Conservation (phyloP, 2,113 vertebrate species). For the Taxidea taxus region DNA sequence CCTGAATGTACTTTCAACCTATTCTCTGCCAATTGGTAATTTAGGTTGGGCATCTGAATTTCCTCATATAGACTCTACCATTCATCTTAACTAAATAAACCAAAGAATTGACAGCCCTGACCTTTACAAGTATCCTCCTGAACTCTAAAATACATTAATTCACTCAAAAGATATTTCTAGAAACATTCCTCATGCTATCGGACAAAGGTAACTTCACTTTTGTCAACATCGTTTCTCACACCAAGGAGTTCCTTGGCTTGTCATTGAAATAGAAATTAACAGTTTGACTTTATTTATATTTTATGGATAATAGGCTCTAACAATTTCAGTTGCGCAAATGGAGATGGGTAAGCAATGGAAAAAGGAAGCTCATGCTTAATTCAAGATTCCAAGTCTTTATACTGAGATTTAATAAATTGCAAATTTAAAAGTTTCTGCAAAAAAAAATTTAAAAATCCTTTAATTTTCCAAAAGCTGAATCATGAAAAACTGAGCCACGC, state of each 20-base stretch:
- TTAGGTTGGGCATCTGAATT: background rate
- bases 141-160: background rate
- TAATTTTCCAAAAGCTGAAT: constrained; percentile 27
- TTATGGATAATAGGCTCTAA: background rate
- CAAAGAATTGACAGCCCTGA: background rate
- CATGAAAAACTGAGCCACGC: background rate
- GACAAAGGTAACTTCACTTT: constrained; percentile 21
- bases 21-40: background rate
- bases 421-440: background rate
- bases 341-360: background rate
- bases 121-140: background rate
- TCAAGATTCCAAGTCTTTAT: constrained; percentile 24
- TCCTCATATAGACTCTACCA: background rate
- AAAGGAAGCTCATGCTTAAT: constrained; percentile 4
- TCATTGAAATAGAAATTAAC: constrained; percentile 23
- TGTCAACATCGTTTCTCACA: background rate
- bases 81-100: background rate
- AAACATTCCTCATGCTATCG: constrained; percentile 37
- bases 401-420: background rate
- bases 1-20: background rate
- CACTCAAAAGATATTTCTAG: constrained; percentile 28
- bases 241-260: constrained; percentile 35
- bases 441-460: background rate
- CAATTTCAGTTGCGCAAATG: background rate
- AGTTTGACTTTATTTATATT: background rate